These are phyloP conservation scores for Athalia cordata DNA, from an alignment of 2,888 invertebrate genomes.

Conservation along the genomic window DNA sequence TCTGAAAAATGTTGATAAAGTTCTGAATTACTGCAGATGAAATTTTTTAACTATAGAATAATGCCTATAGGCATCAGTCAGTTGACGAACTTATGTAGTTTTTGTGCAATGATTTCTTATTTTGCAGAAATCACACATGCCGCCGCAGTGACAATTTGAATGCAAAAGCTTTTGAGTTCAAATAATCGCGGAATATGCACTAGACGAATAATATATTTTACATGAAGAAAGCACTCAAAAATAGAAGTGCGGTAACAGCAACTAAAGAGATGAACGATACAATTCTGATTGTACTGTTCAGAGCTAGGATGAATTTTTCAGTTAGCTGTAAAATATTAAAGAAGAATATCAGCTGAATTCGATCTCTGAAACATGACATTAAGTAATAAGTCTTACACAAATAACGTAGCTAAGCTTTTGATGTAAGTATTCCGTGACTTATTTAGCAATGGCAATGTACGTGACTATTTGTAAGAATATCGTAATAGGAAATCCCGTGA, in stretches of 20 bases:
- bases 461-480: slow-evolving; percentile 21
- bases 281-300: slow-evolving; percentile 29
- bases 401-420: slow-evolving; percentile 36
- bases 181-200: neutral
- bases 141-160: neutral
- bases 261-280: slow-evolving; percentile 22
- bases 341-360: slow-evolving; percentile 26
- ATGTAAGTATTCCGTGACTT: slow-evolving; percentile 9
- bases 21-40: neutral
- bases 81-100: slow-evolving; percentile 8
- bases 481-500: slow-evolving; percentile 30
- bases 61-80: slow-evolving; percentile 3
- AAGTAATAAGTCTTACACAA: slow-evolving; percentile 31
- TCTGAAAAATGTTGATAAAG: neutral
- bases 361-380: slow-evolving; percentile 22
- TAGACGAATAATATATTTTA: slow-evolving; percentile 17
- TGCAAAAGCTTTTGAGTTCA: neutral
- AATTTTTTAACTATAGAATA: neutral
- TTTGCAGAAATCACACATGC: neutral
- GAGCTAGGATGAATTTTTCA: neutral
- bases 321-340: slow-evolving; percentile 26
- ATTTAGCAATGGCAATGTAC: slow-evolving; percentile 38
- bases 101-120: slow-evolving; percentile 19
- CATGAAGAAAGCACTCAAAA: slow-evolving; percentile 10
- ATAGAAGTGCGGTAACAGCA: neutral